Base-by-base conservation (phyloP, 2,113 vertebrate genomes). In the Blennius ocellaris region DNA sequence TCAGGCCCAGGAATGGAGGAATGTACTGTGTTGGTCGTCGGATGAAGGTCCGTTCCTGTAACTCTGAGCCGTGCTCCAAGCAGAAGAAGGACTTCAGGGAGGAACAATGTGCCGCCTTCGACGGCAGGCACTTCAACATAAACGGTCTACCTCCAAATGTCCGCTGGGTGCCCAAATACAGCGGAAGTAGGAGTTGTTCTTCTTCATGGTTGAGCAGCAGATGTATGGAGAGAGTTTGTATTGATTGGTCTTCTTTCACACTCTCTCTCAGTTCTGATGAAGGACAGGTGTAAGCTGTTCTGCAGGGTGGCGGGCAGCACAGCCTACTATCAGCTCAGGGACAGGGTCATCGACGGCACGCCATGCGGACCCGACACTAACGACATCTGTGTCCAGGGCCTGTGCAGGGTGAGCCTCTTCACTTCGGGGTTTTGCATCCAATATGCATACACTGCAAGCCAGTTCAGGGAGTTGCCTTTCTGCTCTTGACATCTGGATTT, bases 41-140 rank as follows among this genome's bases (percentile, higher is more conserved):
- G 71, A 99, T 98, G 97, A 99, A 97, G 89, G 99, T 99, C 66
- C 97, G 97, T 69, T 99, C 98, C 66, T 99, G 98, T 85, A 99
- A 97, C 93, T 97, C 95, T 0, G 97, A 99, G 53, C 96, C 96
- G 0, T 99, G 98, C 92, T 95, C 93, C 0, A 96, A 95, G 86
- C 95, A 97, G 91, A 97, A 94, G 88, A 95, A 92, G 49, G 97
- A 98, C 89, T 99, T 99, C 92, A 94, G 98, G 16, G 98, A 99
- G 0, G 97, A 99, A 63, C 98, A 99, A 69, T 99, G 98, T 0
- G 94, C 96, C 0, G 91, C 94, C 36, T 99, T 97, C 0, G 96
- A 99, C 0, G 97, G 98, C 78, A 96, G 96, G 51, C 97, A 99
- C 89, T 99, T 99, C 66, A 99, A 98, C 93, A 99, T 99, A 93